Percentiles rank a stretch among this genome's conserved stretches.
phyloP scores from a whole-genome alignment of 1,140 invertebrate species.

The Meteorus sp. region DNA sequence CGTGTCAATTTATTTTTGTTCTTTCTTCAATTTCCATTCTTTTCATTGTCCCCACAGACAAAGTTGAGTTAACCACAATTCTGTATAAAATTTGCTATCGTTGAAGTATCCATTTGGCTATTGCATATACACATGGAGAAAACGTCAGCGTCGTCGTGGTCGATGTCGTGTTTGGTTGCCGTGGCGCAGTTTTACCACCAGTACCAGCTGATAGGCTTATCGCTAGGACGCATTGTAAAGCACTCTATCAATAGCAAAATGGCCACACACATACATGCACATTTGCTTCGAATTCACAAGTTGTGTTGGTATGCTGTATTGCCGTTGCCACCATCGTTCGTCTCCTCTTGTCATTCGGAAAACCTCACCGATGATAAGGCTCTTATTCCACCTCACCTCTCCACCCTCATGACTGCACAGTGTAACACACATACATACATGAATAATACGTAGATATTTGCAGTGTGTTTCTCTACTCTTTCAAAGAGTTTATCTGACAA shows the following conservation, averaged over 20 bases:
- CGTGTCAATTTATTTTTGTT: too few relatives aligned
- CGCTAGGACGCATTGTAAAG: neutral
- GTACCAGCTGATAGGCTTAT: neutral
- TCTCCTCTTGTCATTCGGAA: neutral
- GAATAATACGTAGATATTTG: too few relatives aligned
- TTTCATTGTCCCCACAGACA: too few relatives aligned
- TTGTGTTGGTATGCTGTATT: too few relatives aligned
- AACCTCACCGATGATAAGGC: neutral
- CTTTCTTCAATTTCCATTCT: too few relatives aligned
- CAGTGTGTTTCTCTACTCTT: neutral
- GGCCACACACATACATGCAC: neutral
- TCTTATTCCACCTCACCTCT: neutral
- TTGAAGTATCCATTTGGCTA: neutral
- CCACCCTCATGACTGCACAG: neutral
- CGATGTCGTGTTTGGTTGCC: neutral
- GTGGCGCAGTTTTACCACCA: neutral
- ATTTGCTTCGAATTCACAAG: neutral
- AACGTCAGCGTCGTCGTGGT: too few relatives aligned
- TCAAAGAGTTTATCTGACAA: neutral
- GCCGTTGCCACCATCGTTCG: too few relatives aligned
- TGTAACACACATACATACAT: too few relatives aligned
- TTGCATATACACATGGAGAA: too few relatives aligned
- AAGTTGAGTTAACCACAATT: neutral
- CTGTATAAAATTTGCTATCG: neutral
- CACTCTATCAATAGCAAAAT: constrained; percentile 1